phyloP scores from a whole-genome alignment of 2,888 invertebrate species.

The Acleris cristana region DNA sequence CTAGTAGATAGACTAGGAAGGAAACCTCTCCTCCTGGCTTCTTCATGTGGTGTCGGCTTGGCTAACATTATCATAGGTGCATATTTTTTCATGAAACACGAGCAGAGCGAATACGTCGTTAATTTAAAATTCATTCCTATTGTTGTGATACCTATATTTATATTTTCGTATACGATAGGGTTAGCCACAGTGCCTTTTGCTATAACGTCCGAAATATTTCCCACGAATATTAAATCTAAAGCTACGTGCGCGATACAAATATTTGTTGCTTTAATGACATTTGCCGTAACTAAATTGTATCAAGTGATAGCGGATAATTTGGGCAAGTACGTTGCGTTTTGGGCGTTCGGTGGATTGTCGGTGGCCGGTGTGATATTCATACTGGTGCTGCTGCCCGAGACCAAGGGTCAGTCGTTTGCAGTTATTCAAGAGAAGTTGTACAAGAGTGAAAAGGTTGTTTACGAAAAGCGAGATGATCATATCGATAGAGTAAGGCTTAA shows the following conservation, averaged over 20 bases:
- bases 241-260: slow-evolving; percentile 86
- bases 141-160: slow-evolving; percentile 83
- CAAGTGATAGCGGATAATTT: slow-evolving; percentile 80
- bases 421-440: slow-evolving; percentile 82
- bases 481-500: slow-evolving; percentile 67
- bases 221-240: slow-evolving; percentile 85
- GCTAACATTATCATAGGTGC: slow-evolving; percentile 81
- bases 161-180: slow-evolving; percentile 85
- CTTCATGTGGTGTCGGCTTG: slow-evolving; percentile 81
- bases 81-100: slow-evolving; percentile 82
- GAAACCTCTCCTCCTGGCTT: slow-evolving; percentile 83
- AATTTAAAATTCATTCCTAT: slow-evolving; percentile 83
- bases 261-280: slow-evolving; percentile 83
- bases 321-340: slow-evolving; percentile 81
- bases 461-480: slow-evolving; percentile 65
- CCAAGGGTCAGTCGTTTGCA: slow-evolving; percentile 85
- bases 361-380: slow-evolving; percentile 81
- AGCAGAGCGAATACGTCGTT: slow-evolving; percentile 70
- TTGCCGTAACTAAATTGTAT: slow-evolving; percentile 84
- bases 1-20: slow-evolving; percentile 86
- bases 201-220: slow-evolving; percentile 86
- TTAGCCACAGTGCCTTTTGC: slow-evolving; percentile 86
- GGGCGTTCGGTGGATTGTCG: slow-evolving; percentile 80
- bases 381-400: slow-evolving; percentile 81
- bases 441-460: slow-evolving; percentile 64